Evolutionary conservation across 2,888 invertebrate species (phyloP).

Genomic region (Flexamia atlantica): DNA sequence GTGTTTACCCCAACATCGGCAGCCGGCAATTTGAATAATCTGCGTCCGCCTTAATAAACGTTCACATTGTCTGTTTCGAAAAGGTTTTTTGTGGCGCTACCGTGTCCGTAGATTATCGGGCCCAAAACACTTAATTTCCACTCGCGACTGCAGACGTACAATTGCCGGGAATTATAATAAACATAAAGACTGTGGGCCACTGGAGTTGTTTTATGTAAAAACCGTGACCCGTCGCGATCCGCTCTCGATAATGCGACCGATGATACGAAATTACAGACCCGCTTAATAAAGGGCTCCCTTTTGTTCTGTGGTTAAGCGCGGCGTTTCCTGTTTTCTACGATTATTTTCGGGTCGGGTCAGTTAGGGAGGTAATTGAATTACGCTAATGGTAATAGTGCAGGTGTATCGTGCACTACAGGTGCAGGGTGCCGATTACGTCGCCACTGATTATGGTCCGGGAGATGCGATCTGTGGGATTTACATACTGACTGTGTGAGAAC

Average conservation of each 20-base stretch:
- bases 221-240: slow-evolving; percentile 48
- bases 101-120: slow-evolving; percentile 47
- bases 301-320: slow-evolving; percentile 23
- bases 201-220: slow-evolving; percentile 48
- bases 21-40: slow-evolving; percentile 52
- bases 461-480: slow-evolving; percentile 10
- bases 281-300: slow-evolving; percentile 38
- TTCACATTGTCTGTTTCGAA: slow-evolving; percentile 47
- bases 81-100: slow-evolving; percentile 47
- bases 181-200: slow-evolving; percentile 51
- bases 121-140: slow-evolving; percentile 48
- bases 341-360: slow-evolving; percentile 12
- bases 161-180: slow-evolving; percentile 48
- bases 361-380: slow-evolving; percentile 33
- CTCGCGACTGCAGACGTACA: slow-evolving; percentile 45
- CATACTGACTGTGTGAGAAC: slow-evolving; percentile 15
- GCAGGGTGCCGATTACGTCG: background rate
- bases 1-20: slow-evolving; percentile 27
- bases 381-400: slow-evolving; percentile 21
- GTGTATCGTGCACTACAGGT: slow-evolving; percentile 31
- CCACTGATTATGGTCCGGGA: background rate
- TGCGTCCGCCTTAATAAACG: slow-evolving; percentile 41
- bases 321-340: slow-evolving; percentile 36
- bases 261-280: slow-evolving; percentile 41
- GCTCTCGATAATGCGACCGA: slow-evolving; percentile 37